A percentile compares a stretch with the other conserved stretches of the same genome.
Evolutionary conservation across 2,113 vertebrate genomes (phyloP).

Genomic region (Octodon degus): DNA sequence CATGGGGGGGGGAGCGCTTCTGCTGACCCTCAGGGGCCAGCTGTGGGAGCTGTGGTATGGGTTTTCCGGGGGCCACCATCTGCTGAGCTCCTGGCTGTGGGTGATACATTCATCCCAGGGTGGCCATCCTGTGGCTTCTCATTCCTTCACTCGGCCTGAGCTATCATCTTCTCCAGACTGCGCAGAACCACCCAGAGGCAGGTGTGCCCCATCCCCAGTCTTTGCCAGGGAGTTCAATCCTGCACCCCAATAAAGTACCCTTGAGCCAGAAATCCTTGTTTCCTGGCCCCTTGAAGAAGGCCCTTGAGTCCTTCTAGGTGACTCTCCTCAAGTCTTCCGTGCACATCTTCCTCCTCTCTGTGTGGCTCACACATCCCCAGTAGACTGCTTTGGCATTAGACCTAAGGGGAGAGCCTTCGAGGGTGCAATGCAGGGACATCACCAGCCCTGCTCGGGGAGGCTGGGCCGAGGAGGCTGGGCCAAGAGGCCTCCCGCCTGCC

Average conservation of each 20-base stretch:
- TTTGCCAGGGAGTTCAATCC: not conserved
- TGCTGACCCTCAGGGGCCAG: not conserved
- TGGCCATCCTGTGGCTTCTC: not conserved
- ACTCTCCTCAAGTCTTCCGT: not conserved
- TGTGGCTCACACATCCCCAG: not conserved
- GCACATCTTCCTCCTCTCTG: not conserved
- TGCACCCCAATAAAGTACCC: not conserved
- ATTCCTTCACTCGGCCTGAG: not conserved
- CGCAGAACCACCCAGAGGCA: not conserved
- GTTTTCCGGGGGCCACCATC: not conserved
- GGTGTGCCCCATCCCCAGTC: not conserved
- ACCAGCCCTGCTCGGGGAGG: not conserved
- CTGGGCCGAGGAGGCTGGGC: not conserved
- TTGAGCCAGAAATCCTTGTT: not conserved
- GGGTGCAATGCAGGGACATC: not conserved
- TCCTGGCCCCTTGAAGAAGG: not conserved
- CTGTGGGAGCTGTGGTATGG: too few relatives aligned
- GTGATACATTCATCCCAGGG: fast-evolving
- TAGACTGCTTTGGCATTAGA: not conserved
- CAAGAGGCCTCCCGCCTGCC: not conserved
- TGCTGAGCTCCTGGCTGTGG: not conserved
- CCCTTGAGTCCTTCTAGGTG: not conserved
- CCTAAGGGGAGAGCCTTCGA: not conserved
- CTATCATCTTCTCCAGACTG: not conserved
- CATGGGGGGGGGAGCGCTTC: too few relatives aligned